Evolutionary conservation across 2,113 vertebrate species (phyloP), one percentile per base, ranked within the genome.

Genomic region (Misgurnus mizolepis): DNA sequence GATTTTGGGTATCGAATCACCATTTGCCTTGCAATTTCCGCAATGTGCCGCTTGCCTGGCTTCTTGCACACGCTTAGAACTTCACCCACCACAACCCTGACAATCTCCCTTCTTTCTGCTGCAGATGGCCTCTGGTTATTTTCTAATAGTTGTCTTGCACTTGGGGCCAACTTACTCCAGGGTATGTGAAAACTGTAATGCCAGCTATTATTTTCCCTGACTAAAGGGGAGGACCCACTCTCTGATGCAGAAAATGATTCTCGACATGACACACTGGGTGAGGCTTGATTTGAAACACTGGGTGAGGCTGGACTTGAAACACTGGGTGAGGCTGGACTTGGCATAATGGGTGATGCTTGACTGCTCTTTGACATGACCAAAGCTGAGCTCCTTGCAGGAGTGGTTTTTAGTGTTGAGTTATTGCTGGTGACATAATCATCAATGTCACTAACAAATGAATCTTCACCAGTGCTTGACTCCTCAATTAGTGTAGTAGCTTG

Each of bases 11-110:
- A 80, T 18, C 0, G 43, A 39, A 77, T 49, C n/a, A 84, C 78
- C 56, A 80, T 71, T 7, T 58, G 41, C 45, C 78, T 80, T 47
- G 82, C 58, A 22, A 80, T 77, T 66, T 80, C 72, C 71, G n/a
- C 4, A 41, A 77, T 43, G 40, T 80, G 78, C 61, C 9, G 70
- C 78, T 69, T 84, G 49, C 78, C 61, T 40, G 78, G 78, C 40
- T 56, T 70, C 15, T 76, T 71, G 61, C 78, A 83, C 2, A 69
- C 55, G 3, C 27, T 8, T 1, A 83, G 34, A 17, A 80, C 64
- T 69, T 80, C 82, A 55, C 39, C 70, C 47, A 64, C 43, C 18
- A 82, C 55, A 40, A 73, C 47, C 11, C 72, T 64, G 15, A 84
- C 27, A 10, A 80, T 14, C 43, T 84, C 82, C 14, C 66, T 70